Conservation (phyloP, 2,888 invertebrate species). For the Rhaphigaster nebulosa region DNA sequence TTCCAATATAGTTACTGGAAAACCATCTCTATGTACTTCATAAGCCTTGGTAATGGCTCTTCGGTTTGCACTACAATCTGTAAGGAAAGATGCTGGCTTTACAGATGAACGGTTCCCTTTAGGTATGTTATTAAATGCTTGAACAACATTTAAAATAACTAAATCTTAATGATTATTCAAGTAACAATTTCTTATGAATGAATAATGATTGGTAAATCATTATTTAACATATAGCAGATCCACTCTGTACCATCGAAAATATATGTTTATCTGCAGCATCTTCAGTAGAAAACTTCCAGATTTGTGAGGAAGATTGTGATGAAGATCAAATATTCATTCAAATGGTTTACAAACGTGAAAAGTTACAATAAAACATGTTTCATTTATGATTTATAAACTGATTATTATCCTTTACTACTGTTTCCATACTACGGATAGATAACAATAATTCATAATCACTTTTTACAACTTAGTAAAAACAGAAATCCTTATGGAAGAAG, state of each 20-base stretch:
- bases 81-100: constrained; percentile 61
- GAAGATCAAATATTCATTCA: not conserved
- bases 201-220: not conserved
- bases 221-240: constrained; percentile 57
- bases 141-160: not conserved
- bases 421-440: not conserved
- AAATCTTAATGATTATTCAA: not conserved
- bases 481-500: no score
- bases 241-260: constrained; percentile 60
- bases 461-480: not conserved
- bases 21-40: constrained; percentile 63
- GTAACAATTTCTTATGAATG: not conserved
- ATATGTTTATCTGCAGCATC: constrained; percentile 58
- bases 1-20: constrained; percentile 60
- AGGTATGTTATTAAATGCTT: constrained; percentile 52
- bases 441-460: not conserved
- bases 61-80: constrained; percentile 60
- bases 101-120: constrained; percentile 61
- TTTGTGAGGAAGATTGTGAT: not conserved
- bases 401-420: not conserved
- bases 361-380: not conserved
- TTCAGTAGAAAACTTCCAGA: constrained; percentile 43
- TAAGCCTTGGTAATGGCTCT: constrained; percentile 61
- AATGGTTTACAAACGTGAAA: not conserved
- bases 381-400: not conserved